Base-by-base conservation (phyloP, 2,113 vertebrate genomes). In the Chauna torquata region DNA sequence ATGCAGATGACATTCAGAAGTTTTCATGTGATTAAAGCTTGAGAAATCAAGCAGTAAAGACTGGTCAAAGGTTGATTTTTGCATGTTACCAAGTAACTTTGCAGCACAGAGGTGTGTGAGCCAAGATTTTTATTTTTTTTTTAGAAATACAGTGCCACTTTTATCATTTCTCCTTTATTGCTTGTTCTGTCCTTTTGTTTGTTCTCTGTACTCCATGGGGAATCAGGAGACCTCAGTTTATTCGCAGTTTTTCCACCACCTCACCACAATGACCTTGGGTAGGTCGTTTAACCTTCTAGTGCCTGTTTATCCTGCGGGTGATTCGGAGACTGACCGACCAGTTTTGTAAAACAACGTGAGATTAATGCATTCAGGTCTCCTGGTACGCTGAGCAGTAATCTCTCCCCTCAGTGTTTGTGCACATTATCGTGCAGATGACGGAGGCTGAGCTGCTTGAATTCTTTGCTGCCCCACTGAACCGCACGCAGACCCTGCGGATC, bases 41-140 rank as follows among this genome's bases (percentile, higher is more conserved):
- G 81, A 84, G 96, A 94, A 85, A 66, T 36, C 9, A 38, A 87
- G 88, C 59, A 2, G 3, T 57, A 36, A 75, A 62, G 54, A 23
- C 36, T 32, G 94, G 66, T 28, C 92, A 91, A 16, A 92, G 91
- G 84, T 57, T 82, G 62, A 19, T 42, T 50, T 80, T 61, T 71
- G 71, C 61, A 8, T 2, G 32, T 84, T 84, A 82, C 57, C 4
- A 2, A 54, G 81, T 91, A 91, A 89, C 74, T 74, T 69, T 3
- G 70, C 88, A 85, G 54, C 74, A 72, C 32, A 82, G 66, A 64
- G 25, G 16, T 23, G 40, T 1, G 1, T 49, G 42, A 81, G 40
- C 28, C 55, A 28, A 44, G 59, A 17, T 14, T 7, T 47, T 9
- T 38, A 3, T 9, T 17, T 69, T 9, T 9, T 44, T 9, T 44